Base-by-base conservation (phyloP, 1,140 invertebrate species). In the Lepidurus couesii region DNA sequence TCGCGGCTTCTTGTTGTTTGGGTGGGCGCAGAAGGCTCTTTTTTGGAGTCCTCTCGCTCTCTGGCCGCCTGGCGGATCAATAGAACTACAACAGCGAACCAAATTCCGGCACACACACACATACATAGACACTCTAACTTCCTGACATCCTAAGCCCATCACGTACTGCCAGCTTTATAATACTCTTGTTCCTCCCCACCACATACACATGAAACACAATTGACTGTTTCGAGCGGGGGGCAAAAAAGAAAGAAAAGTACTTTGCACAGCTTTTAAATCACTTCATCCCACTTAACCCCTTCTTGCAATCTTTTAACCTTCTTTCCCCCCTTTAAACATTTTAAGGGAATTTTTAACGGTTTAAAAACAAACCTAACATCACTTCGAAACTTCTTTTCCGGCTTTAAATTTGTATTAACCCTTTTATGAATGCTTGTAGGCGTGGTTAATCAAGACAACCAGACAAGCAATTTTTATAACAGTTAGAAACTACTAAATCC, bases 181-280 rank as follows among this genome's bases (percentile, higher is more conserved):
- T 65, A 16, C 53, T 65, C 53, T 21, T 13, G 9, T 9, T 65
- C 21, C 21, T 21, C 53, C 21, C 53, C 13, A 7, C 53, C 21
- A 65, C 8, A 65, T 13, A 65, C 9, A 65, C 53, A 65, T 16
- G 53, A 10, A 65, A 65, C 21, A 65, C 13, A 21, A 65, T 21
- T 21, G 53, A 65, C 53, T 5, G 53, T 65, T 16, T 2, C 53
- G 53, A 21, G 16, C 21, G 53, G 53, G 53, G 53, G 45, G 5
- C 45, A 47, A 16, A 10, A 13, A 10, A 53, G 6, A 13, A 13
- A 9, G 9, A 13, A 65, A 65, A 21, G 53, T 65, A 65, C 53
- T 65, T 65, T 65, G 53, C 53, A 16, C 34, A 65, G 53, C 53
- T 65, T 65, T 65, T 65, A 65, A 65, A 65, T 21, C 53, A 65